A percentile compares a stretch with the other conserved stretches of the same genome.
phyloP scores from a whole-genome alignment of 2,797 vertebrate genomes.

The Chiloscyllium punctatum region DNA sequence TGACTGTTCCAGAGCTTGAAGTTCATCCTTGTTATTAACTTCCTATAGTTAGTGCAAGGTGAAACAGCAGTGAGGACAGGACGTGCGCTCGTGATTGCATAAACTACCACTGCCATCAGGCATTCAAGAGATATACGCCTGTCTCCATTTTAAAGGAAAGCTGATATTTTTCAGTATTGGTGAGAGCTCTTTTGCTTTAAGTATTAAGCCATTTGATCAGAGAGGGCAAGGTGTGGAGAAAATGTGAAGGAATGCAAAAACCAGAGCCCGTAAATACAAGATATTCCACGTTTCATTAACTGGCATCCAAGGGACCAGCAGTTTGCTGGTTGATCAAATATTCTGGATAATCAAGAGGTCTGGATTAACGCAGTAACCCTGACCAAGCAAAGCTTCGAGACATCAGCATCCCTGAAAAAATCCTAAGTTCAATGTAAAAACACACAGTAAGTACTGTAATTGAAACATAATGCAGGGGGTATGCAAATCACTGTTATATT shows the following conservation, averaged over 20 bases:
- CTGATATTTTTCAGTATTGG: not conserved
- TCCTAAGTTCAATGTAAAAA: no score
- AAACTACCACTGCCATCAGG: not conserved
- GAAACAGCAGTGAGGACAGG: not conserved
- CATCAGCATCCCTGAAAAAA: no score
- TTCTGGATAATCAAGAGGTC: no score
- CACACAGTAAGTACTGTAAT: no score
- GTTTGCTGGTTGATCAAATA: no score
- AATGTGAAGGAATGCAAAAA: not conserved
- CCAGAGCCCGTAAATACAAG: no score
- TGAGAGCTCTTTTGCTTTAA: not conserved
- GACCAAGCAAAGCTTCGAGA: no score
- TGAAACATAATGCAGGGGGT: no score
- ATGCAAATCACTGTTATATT: no score
- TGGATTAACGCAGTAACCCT: no score
- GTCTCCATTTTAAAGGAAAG: not conserved
- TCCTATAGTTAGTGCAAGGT: not conserved
- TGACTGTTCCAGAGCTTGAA: not conserved
- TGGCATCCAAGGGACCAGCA: no score
- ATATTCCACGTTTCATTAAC: no score
- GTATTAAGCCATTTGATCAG: not conserved
- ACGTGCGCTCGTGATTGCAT: not conserved
- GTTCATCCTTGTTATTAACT: not conserved
- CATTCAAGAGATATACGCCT: not conserved
- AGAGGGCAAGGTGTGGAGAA: not conserved